Percentiles rank a stretch among this genome's conserved stretches.
These are phyloP conservation scores for Fragum sueziense DNA, from an alignment of 2,888 invertebrate species.

Conservation along the genomic window DNA sequence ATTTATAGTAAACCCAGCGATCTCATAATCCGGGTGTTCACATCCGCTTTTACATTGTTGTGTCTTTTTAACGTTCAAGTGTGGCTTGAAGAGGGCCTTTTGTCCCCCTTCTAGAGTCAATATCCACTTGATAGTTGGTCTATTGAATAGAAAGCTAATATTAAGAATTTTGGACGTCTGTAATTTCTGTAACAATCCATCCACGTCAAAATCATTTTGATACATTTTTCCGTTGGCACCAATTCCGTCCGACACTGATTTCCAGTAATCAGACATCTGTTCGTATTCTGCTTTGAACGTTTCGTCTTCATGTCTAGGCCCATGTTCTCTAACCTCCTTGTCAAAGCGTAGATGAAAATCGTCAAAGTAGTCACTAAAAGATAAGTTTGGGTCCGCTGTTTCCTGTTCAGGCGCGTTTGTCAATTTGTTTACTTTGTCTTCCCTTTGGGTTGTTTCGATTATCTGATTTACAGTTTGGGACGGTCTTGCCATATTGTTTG, in stretches of 20 bases:
- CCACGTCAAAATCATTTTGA: not conserved
- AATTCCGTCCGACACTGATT: not conserved
- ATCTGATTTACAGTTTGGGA: too few relatives aligned
- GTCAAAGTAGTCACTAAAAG: not conserved
- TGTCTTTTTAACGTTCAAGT: not conserved
- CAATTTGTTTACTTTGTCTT: too few relatives aligned
- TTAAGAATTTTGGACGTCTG: not conserved
- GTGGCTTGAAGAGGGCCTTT: conserved; percentile 1
- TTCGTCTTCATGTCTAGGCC: not conserved
- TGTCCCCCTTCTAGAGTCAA: conserved; percentile 10
- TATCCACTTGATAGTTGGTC: conserved; percentile 8
- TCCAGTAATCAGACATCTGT: conserved; percentile 14
- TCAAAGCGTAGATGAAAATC: not conserved
- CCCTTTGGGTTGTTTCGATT: too few relatives aligned
- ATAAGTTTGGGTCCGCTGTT: not conserved
- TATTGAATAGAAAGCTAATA: not conserved
- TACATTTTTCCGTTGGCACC: not conserved
- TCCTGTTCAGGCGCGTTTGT: too few relatives aligned
- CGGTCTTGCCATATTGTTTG: too few relatives aligned
- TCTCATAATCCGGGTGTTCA: conserved; percentile 13
- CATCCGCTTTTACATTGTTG: not conserved
- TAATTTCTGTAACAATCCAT: not conserved
- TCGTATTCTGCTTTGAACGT: not conserved
- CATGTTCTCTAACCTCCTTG: not conserved
- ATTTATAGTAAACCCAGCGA: conserved; percentile 10